A percentile compares a stretch with the other conserved stretches of the same genome.
phyloP scores from a whole-genome alignment of 2,113 vertebrate genomes.

The Sinocyclocheilus grahami region DNA sequence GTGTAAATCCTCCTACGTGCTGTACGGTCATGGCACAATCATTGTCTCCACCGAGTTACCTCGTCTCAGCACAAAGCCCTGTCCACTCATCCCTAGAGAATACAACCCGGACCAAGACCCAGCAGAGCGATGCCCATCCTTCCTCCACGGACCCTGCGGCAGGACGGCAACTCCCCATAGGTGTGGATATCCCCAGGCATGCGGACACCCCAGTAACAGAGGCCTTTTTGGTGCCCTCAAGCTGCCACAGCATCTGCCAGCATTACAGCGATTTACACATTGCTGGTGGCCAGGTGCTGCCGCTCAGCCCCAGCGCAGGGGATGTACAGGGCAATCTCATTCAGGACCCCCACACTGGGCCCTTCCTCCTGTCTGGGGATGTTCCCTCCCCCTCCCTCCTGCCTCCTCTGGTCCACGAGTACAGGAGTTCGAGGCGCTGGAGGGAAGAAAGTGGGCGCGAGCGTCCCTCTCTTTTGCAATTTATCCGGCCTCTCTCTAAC shows the following conservation, averaged over 20 bases:
- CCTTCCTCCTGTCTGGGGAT: conserved; percentile 89
- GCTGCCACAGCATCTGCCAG: conserved; percentile 92
- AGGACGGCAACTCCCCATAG: conserved; percentile 68
- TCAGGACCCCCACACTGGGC: conserved; percentile 72
- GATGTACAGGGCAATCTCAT: conserved; percentile 73
- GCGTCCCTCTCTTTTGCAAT: conserved; percentile 80
- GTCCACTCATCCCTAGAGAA: conserved; percentile 62
- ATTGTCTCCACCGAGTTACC: conserved; percentile 57
- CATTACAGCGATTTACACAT: conserved; percentile 95
- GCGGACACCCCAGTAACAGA: conserved; percentile 67
- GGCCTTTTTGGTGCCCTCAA: conserved; percentile 88
- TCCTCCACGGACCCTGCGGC: conserved; percentile 31
- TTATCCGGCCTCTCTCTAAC: conserved; percentile 88
- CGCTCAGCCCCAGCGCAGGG: conserved; percentile 74
- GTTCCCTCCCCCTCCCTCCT: conserved; percentile 76
- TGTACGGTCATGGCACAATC: conserved; percentile 61
- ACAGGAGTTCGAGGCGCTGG: conserved; percentile 80
- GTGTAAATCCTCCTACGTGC: conserved; percentile 44
- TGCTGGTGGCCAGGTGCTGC: conserved; percentile 89
- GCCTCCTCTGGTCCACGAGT: conserved; percentile 38
- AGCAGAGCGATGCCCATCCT: background rate
- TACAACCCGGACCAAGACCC: background rate
- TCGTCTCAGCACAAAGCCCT: conserved; percentile 50
- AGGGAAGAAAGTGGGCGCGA: conserved; percentile 78
- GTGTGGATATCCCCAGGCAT: conserved; percentile 69